These are phyloP conservation scores for Ceratitis capitata DNA, from an alignment of 1,140 invertebrate genomes.

Conservation along the genomic window DNA sequence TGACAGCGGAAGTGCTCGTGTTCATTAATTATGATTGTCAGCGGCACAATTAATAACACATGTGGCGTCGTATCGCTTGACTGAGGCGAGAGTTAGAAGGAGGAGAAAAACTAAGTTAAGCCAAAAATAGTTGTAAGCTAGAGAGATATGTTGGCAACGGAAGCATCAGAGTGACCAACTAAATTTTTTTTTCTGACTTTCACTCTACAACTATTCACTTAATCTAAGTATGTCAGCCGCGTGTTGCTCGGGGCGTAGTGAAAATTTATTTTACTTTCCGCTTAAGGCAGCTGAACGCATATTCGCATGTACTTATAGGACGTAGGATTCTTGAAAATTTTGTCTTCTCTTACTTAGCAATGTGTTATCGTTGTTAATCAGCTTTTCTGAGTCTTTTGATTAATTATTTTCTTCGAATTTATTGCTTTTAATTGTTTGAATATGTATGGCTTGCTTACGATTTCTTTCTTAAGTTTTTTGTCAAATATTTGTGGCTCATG, in stretches of 20 bases:
- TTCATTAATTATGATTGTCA: conserved; percentile 40
- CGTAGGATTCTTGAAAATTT: background rate
- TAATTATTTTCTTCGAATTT: conserved; percentile 21
- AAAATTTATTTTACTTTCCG: conserved; percentile 29
- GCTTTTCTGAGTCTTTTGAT: background rate
- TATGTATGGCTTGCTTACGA: background rate
- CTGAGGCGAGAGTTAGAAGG: background rate
- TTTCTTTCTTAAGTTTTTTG: background rate
- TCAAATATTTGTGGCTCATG: conserved; percentile 19
- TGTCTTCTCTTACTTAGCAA: background rate
- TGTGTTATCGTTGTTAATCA: conserved; percentile 22
- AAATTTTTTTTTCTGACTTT: background rate
- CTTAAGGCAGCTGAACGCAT: background rate
- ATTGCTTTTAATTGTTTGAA: conserved; percentile 39
- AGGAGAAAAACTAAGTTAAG: background rate
- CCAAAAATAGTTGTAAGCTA: background rate
- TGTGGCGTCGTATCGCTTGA: no score
- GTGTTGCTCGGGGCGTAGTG: background rate
- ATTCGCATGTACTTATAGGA: no score
- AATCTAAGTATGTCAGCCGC: no score
- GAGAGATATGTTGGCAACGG: background rate
- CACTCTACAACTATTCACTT: no score
- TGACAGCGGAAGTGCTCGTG: conserved; percentile 30
- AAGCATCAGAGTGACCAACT: background rate
- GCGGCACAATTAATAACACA: conserved; percentile 29